phyloP scores from a whole-genome alignment of 1,140 invertebrate genomes.

The Euschistus heros region DNA sequence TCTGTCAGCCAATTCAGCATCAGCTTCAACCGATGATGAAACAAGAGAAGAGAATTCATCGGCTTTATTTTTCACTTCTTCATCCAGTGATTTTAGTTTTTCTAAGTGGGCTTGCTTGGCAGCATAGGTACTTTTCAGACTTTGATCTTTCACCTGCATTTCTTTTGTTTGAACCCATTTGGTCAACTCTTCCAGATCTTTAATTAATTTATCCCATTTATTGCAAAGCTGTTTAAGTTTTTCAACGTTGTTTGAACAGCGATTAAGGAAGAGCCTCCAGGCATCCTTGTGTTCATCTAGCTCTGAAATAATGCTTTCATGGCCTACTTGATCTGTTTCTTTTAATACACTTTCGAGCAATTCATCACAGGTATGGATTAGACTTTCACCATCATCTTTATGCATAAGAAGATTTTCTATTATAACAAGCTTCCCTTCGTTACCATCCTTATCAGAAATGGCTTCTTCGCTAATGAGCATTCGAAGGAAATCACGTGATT shows the following conservation, averaged over 20 bases:
- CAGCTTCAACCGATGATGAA: slow-evolving; percentile 59
- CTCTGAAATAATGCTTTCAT: slow-evolving; percentile 58
- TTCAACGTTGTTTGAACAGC: slow-evolving; percentile 53
- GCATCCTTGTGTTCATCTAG: slow-evolving; percentile 61
- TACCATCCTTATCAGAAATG: slow-evolving; percentile 57
- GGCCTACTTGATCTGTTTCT: slow-evolving; percentile 69
- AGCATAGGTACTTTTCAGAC: slow-evolving; percentile 71
- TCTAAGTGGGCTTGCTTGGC: slow-evolving; percentile 70
- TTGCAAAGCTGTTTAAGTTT: slow-evolving; percentile 59
- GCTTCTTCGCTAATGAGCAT: slow-evolving; percentile 56
- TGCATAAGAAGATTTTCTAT: slow-evolving; percentile 65
- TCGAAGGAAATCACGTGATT: slow-evolving; percentile 59
- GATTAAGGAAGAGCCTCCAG: slow-evolving; percentile 65
- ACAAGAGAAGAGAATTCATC: slow-evolving; percentile 59
- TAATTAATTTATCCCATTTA: slow-evolving; percentile 70
- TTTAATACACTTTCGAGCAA: slow-evolving; percentile 60
- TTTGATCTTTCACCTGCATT: slow-evolving; percentile 75
- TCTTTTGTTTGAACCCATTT: slow-evolving; percentile 79
- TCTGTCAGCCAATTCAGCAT: slow-evolving; percentile 61
- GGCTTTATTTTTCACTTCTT: slow-evolving; percentile 59
- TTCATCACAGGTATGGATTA: slow-evolving; percentile 56
- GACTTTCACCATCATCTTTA: slow-evolving; percentile 58
- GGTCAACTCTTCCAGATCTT: slow-evolving; percentile 60
- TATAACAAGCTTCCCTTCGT: slow-evolving; percentile 58
- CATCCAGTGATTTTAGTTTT: slow-evolving; percentile 62